Evolutionary conservation across 2,797 vertebrate genomes (phyloP).

Genomic region (Tolypeutes matacus): DNA sequence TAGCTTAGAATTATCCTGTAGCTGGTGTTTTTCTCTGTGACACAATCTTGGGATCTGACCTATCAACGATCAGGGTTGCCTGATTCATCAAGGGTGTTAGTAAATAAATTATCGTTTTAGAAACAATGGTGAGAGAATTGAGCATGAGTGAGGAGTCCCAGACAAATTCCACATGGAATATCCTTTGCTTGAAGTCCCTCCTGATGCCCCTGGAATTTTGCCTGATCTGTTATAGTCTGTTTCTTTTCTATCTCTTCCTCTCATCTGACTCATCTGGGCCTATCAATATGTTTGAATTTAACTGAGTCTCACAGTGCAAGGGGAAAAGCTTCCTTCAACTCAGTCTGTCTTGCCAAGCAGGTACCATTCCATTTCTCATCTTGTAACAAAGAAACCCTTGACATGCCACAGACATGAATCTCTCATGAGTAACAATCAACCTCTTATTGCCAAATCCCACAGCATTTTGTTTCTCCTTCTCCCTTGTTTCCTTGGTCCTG

Average conservation of each 20-base stretch:
- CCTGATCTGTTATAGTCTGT: background rate
- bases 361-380: constrained; percentile 2
- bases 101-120: no score
- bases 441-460: background rate
- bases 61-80: background rate
- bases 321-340: background rate
- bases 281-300: background rate
- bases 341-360: background rate
- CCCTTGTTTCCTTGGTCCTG: background rate
- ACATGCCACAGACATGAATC: background rate
- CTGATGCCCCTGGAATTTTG: background rate
- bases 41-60: background rate
- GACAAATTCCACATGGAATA: background rate
- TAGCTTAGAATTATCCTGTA: background rate
- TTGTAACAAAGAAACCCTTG: background rate
- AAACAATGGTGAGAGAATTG: background rate
- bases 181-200: background rate
- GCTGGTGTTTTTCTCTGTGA: background rate
- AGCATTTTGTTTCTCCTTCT: background rate
- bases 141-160: background rate
- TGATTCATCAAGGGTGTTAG: no score
- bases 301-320: background rate
- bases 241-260: background rate
- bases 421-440: background rate
- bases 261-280: background rate